Evolutionary conservation across 92 coral and sea anemone genomes (phyloP).

Genomic region (Actinernus sp.): DNA sequence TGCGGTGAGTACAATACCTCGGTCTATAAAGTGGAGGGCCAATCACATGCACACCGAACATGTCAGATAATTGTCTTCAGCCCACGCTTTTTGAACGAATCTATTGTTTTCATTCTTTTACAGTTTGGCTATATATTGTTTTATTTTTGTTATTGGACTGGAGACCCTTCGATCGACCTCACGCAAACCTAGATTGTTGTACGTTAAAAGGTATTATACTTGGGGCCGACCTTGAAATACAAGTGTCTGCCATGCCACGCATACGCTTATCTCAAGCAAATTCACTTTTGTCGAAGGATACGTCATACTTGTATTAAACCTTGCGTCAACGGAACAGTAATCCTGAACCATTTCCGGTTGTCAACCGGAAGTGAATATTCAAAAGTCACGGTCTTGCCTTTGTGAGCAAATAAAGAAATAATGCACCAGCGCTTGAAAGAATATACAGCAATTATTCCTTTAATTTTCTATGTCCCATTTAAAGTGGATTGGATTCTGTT

Average conservation of each 20-base stretch:
- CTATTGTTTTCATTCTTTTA: constrained; percentile 64
- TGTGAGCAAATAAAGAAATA: background rate
- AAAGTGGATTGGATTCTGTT: no score
- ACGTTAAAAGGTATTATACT: no score
- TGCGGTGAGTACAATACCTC: constrained; percentile 7
- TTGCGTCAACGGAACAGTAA: no score
- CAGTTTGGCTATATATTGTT: constrained; percentile 64
- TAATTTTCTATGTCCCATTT: no score
- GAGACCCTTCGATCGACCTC: constrained; percentile 55
- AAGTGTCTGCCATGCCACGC: no score
- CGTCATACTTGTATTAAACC: no score
- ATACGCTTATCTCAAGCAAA: no score
- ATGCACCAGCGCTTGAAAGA: no score
- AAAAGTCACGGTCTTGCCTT: background rate
- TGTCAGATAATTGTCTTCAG: constrained; percentile 12
- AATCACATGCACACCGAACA: background rate
- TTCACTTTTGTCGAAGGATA: no score
- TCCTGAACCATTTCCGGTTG: background rate
- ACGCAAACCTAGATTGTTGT: constrained; percentile 47
- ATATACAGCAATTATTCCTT: no score
- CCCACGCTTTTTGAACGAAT: constrained; percentile 4
- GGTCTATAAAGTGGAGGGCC: constrained; percentile 14
- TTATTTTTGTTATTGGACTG: constrained; percentile 56
- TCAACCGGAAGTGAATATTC: background rate
- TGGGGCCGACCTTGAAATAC: no score